A percentile compares a stretch with the other conserved stretches of the same genome.
phyloP scores from a whole-genome alignment of 2,797 vertebrate species.

The Gila robusta region DNA sequence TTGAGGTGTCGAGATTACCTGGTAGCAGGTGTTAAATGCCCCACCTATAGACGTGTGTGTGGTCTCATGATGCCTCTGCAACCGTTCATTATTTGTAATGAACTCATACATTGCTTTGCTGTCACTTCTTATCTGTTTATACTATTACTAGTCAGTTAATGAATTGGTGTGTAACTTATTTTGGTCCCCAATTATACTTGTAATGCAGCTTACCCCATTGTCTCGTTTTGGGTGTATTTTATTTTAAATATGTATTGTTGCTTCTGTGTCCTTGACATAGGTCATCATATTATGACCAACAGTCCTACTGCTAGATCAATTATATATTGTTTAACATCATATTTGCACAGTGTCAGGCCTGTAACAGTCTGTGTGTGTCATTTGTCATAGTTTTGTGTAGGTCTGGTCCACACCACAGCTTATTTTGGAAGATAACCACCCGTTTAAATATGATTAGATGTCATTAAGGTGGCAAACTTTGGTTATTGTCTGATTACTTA shows the following conservation, averaged over 20 bases:
- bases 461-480: not conserved
- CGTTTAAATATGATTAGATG: not conserved
- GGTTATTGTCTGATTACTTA: not conserved
- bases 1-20: constrained; percentile 26
- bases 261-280: constrained; percentile 63
- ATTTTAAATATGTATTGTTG: not conserved
- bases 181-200: not conserved
- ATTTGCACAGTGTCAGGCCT: constrained; percentile 15
- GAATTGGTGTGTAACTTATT: not conserved
- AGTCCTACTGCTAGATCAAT: constrained; percentile 28
- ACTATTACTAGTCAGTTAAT: not conserved
- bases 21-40: constrained; percentile 47
- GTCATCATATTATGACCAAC: constrained; percentile 61
- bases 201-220: not conserved
- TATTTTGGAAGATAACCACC: not conserved
- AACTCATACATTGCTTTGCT: not conserved
- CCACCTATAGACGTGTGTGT: constrained; percentile 28
- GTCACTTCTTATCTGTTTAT: not conserved
- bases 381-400: not conserved
- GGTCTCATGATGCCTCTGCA: constrained; percentile 14
- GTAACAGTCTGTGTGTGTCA: constrained; percentile 1
- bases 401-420: not conserved
- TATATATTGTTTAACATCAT: constrained; percentile 15
- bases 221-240: not conserved
- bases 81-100: not conserved